Conservation (phyloP, 2,888 invertebrate genomes). For the Lapara coniferarum region DNA sequence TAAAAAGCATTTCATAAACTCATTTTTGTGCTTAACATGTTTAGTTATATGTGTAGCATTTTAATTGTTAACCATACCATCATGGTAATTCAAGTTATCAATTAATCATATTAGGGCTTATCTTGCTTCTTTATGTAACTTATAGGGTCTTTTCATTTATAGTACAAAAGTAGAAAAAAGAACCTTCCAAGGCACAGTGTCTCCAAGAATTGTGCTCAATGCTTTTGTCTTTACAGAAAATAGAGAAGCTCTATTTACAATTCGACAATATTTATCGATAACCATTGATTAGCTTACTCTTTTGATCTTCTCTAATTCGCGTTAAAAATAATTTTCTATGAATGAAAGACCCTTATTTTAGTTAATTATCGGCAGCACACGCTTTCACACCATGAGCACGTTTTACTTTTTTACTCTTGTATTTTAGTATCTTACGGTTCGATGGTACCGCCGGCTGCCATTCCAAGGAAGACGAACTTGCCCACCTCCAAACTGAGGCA, state of each 20-base stretch:
- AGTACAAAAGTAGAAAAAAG: no score
- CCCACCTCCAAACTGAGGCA: constrained; percentile 80
- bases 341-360: neutral
- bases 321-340: neutral
- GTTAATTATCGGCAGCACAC: neutral
- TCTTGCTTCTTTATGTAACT: neutral
- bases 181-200: no score
- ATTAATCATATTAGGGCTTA: constrained; percentile 4
- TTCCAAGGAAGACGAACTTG: constrained; percentile 65
- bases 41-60: neutral
- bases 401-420: constrained; percentile 25
- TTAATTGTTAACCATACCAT: neutral
- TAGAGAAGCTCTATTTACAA: neutral
- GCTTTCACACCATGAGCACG: constrained; percentile 21
- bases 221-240: no score
- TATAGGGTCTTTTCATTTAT: neutral
- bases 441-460: constrained; percentile 61
- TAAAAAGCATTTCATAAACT: neutral
- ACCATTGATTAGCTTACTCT: no score
- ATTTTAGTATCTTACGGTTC: constrained; percentile 61
- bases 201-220: neutral
- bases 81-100: neutral
- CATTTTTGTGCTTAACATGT: constrained; percentile 5
- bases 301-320: no score
- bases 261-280: no score